Base-by-base conservation (phyloP, 2,888 invertebrate genomes). In the Druceiella hillmani region DNA sequence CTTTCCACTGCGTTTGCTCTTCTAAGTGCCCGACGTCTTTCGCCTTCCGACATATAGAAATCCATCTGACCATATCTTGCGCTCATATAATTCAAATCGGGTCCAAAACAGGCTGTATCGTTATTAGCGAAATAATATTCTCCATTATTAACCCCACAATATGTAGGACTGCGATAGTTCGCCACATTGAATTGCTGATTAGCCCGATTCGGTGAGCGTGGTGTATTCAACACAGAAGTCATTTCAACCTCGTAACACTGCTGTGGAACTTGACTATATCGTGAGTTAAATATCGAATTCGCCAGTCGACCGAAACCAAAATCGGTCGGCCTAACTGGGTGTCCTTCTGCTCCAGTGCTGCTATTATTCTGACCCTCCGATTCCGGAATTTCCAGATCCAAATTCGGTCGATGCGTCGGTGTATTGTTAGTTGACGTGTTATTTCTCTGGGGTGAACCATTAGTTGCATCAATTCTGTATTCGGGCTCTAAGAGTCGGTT, bases 241-340 rank as follows among this genome's bases (percentile, higher is more conserved):
- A 67, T 55, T 41, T 69, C 69, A 1, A 67, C 67, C 27, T 68
- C 68, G 3, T 55, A 50, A 33, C 57, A 56, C 15, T 61, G 59
- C 0, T 61, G 63, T 0, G 68, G 67, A 1, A 68, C 68, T 59
- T 66, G 69, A 43, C 66, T 47, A 32, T 71, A 71, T 16, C 68
- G 47, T 0, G 63, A 56, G 0, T 62, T 59, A 55, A 70, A 69
- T 13, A 71, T 63, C 6, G 38, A 39, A n/a, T 62, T 55, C 0
- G 67, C 62, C 1, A 71, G 57, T 0, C 67, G 35, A 0, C 65
- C 59, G 3, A 68, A 55, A 0, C 65, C 66, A 46, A 45, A 44
- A 34, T 44, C 44, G n/a, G 45, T 46, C 54, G n/a, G 57, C 32
- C 57, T 27, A 22, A 3, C 13, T 17, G 28, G 15, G 22, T 28